Percentiles rank a stretch among this genome's conserved stretches.
Evolutionary conservation across 2,888 invertebrate species (phyloP).

Genomic region (Chironomus riparius): DNA sequence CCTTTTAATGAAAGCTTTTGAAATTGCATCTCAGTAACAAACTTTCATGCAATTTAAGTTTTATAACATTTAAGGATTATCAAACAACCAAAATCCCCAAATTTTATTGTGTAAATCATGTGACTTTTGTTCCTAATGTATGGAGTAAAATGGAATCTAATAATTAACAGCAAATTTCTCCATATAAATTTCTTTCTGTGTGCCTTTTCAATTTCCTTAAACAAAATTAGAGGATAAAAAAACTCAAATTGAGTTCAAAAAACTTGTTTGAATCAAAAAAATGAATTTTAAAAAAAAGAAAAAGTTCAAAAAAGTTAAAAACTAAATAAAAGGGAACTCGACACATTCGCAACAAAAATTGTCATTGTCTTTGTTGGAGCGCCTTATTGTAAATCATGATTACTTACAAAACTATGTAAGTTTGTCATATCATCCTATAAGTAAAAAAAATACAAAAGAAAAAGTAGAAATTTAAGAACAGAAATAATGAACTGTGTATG

Average conservation of each 20-base stretch:
- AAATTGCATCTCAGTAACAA: too few species aligned
- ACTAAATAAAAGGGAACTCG: conserved; percentile 27
- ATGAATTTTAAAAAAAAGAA: neutral
- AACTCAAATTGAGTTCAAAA: too few species aligned
- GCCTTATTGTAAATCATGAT: conserved; percentile 31
- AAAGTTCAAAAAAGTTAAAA: neutral
- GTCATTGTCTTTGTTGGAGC: neutral
- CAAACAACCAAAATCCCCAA: too few species aligned
- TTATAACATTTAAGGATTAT: too few species aligned
- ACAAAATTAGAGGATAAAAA: neutral
- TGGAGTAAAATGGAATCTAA: too few species aligned
- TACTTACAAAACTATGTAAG: conserved; percentile 45
- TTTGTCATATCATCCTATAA: conserved; percentile 37
- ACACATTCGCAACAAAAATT: conserved; percentile 8
- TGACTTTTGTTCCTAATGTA: too few species aligned
- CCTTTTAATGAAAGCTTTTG: too few species aligned
- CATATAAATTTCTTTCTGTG: too few species aligned
- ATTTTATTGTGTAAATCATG: too few species aligned
- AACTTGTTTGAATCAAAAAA: neutral
- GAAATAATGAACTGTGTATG: neutral
- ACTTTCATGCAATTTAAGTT: too few species aligned
- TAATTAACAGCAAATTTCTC: too few species aligned
- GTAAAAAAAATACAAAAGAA: conserved; percentile 31
- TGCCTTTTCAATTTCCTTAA: too few species aligned
- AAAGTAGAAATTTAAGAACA: neutral